These are phyloP conservation scores for Lacanobia oleracea DNA, from an alignment of 2,888 invertebrate species.

Conservation along the genomic window DNA sequence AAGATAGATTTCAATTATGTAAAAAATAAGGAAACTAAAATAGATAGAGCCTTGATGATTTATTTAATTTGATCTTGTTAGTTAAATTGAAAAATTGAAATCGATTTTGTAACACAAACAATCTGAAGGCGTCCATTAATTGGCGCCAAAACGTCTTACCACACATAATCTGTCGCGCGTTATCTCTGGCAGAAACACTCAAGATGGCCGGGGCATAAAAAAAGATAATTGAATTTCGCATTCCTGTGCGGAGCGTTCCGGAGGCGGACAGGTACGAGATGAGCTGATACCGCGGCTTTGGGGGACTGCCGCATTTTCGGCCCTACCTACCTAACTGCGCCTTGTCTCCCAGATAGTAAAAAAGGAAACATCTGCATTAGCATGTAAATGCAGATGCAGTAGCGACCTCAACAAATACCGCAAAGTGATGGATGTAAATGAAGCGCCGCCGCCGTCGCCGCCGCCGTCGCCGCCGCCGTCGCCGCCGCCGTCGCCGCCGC, in stretches of 20 bases:
- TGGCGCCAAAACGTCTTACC: slow-evolving; percentile 57
- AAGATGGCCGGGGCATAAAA: slow-evolving; percentile 63
- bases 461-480: slow-evolving; percentile 21
- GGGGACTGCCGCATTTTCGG: slow-evolving; percentile 53
- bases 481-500: slow-evolving; percentile 10
- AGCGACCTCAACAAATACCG: slow-evolving; percentile 46
- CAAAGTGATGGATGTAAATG: slow-evolving; percentile 50
- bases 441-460: slow-evolving; percentile 10
- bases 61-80: slow-evolving; percentile 21
- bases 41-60: slow-evolving; percentile 5
- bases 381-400: slow-evolving; percentile 25
- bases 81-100: slow-evolving; percentile 7
- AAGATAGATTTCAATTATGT: slow-evolving; percentile 8
- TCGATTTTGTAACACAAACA: slow-evolving; percentile 1
- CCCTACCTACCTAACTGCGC: slow-evolving; percentile 18
- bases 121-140: slow-evolving; percentile 31
- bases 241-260: slow-evolving; percentile 62
- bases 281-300: slow-evolving; percentile 40
- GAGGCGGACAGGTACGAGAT: slow-evolving; percentile 58
- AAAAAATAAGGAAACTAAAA: slow-evolving; percentile 19
- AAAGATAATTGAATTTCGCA: slow-evolving; percentile 72
- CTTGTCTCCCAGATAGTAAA: slow-evolving; percentile 26
- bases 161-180: slow-evolving; percentile 45
- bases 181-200: slow-evolving; percentile 59
- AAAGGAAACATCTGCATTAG: slow-evolving; percentile 44